A percentile compares a stretch with the other conserved stretches of the same genome.
phyloP scores from a whole-genome alignment of 2,797 vertebrate genomes.

The Enteromius fasciolatus region DNA sequence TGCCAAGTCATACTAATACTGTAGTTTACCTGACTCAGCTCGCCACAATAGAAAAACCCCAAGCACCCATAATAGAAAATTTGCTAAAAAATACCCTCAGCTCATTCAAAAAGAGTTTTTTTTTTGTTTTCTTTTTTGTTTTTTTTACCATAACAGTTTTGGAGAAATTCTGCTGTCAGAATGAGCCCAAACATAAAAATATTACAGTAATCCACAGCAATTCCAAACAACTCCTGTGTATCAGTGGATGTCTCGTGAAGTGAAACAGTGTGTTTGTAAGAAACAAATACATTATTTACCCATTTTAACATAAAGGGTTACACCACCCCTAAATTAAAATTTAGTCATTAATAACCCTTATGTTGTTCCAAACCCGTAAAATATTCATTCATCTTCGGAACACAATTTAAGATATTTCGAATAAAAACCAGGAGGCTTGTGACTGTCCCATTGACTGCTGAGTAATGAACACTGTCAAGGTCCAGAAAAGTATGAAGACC shows the following conservation, averaged over 20 bases:
- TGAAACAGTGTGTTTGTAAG: background rate
- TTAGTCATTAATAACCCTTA: too few relatives aligned
- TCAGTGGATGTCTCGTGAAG: background rate
- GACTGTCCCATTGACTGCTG: too few relatives aligned
- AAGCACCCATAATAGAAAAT: background rate
- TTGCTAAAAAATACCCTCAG: background rate
- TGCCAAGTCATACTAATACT: background rate
- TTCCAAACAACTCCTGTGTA: background rate
- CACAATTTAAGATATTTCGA: too few relatives aligned
- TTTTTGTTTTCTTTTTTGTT: background rate
- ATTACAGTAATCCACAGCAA: background rate
- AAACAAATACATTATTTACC: background rate
- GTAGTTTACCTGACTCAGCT: background rate
- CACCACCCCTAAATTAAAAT: too few relatives aligned
- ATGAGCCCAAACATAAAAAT: background rate
- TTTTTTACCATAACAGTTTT: background rate
- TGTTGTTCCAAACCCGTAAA: too few relatives aligned
- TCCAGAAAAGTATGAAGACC: too few relatives aligned
- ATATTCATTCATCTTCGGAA: too few relatives aligned
- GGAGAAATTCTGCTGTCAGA: background rate
- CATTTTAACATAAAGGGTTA: background rate
- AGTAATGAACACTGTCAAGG: too few relatives aligned
- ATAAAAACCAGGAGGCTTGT: too few relatives aligned
- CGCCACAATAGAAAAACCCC: slow-evolving; percentile 2
- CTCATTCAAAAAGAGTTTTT: background rate